phyloP scores from a whole-genome alignment of 2,888 invertebrate species.

The Troides aeacus region DNA sequence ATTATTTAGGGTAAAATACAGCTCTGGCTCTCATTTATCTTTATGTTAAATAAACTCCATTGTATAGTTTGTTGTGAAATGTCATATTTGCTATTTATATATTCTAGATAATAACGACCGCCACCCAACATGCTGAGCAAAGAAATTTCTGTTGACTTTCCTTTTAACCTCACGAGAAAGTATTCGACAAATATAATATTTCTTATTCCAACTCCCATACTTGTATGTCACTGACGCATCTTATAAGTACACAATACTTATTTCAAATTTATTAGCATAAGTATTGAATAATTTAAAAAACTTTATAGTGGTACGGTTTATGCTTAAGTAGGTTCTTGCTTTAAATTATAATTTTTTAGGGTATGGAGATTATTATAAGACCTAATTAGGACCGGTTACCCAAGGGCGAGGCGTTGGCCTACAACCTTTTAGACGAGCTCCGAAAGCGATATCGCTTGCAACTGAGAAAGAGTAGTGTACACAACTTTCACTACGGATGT shows the following conservation, averaged over 20 bases:
- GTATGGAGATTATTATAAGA: constrained; percentile 10
- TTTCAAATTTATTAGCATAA: neutral
- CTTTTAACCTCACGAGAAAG: constrained; percentile 13
- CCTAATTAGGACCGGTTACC: constrained; percentile 16
- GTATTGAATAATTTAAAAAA: constrained; percentile 2
- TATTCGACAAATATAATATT: constrained; percentile 15
- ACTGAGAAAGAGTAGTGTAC: constrained; percentile 23
- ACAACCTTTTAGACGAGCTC: constrained; percentile 12
- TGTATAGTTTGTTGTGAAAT: neutral
- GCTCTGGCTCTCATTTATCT: neutral
- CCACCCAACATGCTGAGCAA: neutral
- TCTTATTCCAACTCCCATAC: neutral
- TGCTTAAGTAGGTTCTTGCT: neutral
- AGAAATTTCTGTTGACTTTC: constrained; percentile 15
- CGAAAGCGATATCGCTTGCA: constrained; percentile 12
- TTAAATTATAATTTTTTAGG: constrained; percentile 25
- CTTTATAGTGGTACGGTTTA: neutral
- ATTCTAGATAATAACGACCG: neutral
- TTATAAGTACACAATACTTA: neutral
- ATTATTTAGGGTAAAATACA: neutral
- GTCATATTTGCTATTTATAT: constrained; percentile 3
- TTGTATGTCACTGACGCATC: neutral
- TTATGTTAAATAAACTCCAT: neutral
- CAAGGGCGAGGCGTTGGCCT: constrained; percentile 5
- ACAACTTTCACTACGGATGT: constrained; percentile 25